Percentiles rank a stretch among this genome's conserved stretches.
phyloP scores from a whole-genome alignment of 2,797 vertebrate genomes.

The Microctenopoma lineatum region DNA sequence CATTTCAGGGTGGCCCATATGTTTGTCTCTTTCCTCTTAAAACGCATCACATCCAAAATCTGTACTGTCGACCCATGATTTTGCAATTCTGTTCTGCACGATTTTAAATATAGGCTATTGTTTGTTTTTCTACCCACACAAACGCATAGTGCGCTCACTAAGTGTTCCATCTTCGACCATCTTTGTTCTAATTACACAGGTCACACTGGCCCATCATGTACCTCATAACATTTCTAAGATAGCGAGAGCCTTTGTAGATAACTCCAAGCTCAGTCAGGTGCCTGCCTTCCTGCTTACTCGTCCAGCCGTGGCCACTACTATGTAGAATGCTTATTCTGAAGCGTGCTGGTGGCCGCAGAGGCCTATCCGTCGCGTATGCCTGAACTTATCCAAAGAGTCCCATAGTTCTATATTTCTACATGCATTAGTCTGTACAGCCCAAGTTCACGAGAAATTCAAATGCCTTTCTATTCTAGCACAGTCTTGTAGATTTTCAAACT shows the following conservation, averaged over 20 bases:
- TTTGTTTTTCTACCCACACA: constrained; percentile 13
- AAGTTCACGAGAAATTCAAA: constrained; percentile 21
- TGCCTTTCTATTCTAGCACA: constrained; percentile 11
- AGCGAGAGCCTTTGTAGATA: constrained; percentile 28
- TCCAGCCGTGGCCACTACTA: constrained; percentile 56
- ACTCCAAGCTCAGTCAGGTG: constrained; percentile 56
- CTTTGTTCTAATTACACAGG: constrained; percentile 31
- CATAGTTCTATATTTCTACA: constrained; percentile 48
- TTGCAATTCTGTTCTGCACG: constrained; percentile 36
- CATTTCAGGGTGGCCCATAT: constrained; percentile 69
- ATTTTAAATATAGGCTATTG: constrained; percentile 22
- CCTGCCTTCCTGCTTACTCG: constrained; percentile 50
- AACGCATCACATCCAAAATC: constrained; percentile 66
- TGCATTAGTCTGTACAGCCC: constrained; percentile 42
- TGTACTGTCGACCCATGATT: constrained; percentile 49
- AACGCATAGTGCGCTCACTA: constrained; percentile 22
- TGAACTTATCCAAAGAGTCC: constrained; percentile 77
- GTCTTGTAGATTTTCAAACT: constrained; percentile 27
- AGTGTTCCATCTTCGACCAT: constrained; percentile 29
- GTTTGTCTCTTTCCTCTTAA: constrained; percentile 41
- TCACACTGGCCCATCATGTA: constrained; percentile 33
- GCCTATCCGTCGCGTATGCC: constrained; percentile 47
- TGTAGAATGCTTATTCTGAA: constrained; percentile 43
- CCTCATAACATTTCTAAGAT: constrained; percentile 21
- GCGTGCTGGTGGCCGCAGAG: constrained; percentile 38